Evolutionary conservation across 1,140 invertebrate genomes (phyloP), one percentile per base, ranked within the genome.

Genomic region (Polyergus mexicanus): DNA sequence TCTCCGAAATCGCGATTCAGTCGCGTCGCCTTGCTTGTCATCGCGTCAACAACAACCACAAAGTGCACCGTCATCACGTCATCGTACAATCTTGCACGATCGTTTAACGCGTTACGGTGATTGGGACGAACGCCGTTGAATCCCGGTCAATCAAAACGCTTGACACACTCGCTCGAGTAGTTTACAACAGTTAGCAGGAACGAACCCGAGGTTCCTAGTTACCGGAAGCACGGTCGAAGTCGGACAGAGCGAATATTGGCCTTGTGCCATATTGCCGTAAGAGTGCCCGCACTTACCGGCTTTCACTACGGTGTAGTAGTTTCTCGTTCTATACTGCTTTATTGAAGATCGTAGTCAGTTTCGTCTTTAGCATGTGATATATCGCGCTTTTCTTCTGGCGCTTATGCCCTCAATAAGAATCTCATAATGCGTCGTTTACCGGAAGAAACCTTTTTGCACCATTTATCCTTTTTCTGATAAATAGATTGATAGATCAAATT

Each of bases 241-340:
- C 91, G 88, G 68, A 85, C 86, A 78, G 88, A 90, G 84, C 88
- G 88, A 71, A 85, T 88, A 75, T 78, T 94, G 94, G 94, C 92
- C 81, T 60, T 58, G 68, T 86, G 94, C 94, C 94, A 95, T 88
- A 81, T 88, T 89, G 86, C 88, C 87, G 84, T 88, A 90, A 91
- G 92, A 93, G 93, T 94, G 90, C 92, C 91, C 93, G 92, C 92
- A 94, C 92, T 94, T 94, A 94, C 91, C 90, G 90, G 93, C 86
- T 93, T 92, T 91, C 92, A 91, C 54, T 93, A 69, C 72, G 84
- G 86, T 87, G 90, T 91, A 93, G 86, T 87, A 89, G 89, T 91
- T 88, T 75, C 91, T 92, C 91, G 76, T 88, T 89, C 83, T 76
- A 68, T 76, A 51, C 47, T 85, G 87, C 92, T 91, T 93, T 93